phyloP scores from a whole-genome alignment of 2,888 invertebrate genomes.

The Apamea sordens region DNA sequence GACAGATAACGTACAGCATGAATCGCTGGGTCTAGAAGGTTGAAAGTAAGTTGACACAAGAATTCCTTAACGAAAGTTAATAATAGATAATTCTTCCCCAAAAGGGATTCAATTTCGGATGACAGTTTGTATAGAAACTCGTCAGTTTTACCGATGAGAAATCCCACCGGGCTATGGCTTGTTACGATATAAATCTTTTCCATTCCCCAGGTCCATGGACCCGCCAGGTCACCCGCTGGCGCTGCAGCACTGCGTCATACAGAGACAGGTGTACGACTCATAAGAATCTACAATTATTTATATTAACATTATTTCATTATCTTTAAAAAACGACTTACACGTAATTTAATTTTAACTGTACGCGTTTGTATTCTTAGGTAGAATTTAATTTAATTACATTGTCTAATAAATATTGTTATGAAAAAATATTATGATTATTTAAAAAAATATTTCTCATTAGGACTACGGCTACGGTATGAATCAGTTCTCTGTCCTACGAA shows the following conservation, averaged over 20 bases:
- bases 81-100: not conserved
- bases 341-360: slow-evolving; percentile 12
- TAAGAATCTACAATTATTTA: slow-evolving; percentile 4
- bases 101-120: not conserved
- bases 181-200: not conserved
- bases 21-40: not conserved
- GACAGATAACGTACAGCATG: not conserved
- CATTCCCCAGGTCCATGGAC: slow-evolving; percentile 49
- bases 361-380: not conserved
- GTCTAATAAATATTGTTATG: not conserved
- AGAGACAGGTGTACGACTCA: slow-evolving; percentile 13
- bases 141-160: not conserved
- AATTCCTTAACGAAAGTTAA: not conserved
- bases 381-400: not conserved
- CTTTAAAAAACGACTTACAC: not conserved
- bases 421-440: slow-evolving; percentile 14
- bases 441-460: not conserved
- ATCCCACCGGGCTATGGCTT: not conserved
- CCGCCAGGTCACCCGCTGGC: slow-evolving; percentile 52
- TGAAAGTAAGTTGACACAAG: not conserved
- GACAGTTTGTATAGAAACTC: not conserved
- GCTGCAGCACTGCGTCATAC: slow-evolving; percentile 41
- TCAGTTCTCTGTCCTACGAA: not conserved
- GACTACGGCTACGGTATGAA: not conserved
- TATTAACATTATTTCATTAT: not conserved